Evolutionary conservation across 2,113 vertebrate genomes (phyloP), one percentile per base, ranked within the genome.

Genomic region (Cyphomyrus plagiostoma): DNA sequence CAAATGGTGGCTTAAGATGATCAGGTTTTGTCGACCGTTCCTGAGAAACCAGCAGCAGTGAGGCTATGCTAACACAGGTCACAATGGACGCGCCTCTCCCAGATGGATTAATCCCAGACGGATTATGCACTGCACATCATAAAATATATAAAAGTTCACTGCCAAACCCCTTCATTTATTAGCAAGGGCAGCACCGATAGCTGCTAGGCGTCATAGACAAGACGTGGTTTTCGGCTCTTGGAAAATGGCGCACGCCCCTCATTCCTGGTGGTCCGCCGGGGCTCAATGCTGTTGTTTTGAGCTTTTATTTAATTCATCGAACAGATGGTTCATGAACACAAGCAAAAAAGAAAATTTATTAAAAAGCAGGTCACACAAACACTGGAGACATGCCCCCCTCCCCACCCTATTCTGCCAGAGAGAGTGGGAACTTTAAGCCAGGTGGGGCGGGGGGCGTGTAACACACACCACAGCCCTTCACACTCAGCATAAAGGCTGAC

Each of bases 221-320:
- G 85, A 42, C 48, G 50, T 87, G 15, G 49, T 19, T 87, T 52
- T 87, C 4, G n/a, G 2, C 39, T 84, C 10, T 42, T 23, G 19
- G 82, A 48, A 84, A 46, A 48, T 84, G 82, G 42, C 45, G 3
- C 19, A 23, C 49, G 49, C 49, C 5, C 35, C 35, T 39, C 35
- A 80, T 80, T 39, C 35, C 35, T 42, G 30, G 17, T 30, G 1
- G 2, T 42, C 86, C 7, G 5, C n/a, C 50, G 85, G 53, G 26
- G 49, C 26, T 17, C 30, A 53, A 39, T 2, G 39, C 19, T 21
- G 49, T 45, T 58, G 35, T 88, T 39, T 66, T 62, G 11, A 39
- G 19, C 30, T 23, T 66, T 88, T 88, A 88, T 88, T 58, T 30
- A 58, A 88, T 87, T 87, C 83, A 80, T 49, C 45, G 83, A 53